Conservation (phyloP, 2,113 vertebrate species). For the Alethe diademata region DNA sequence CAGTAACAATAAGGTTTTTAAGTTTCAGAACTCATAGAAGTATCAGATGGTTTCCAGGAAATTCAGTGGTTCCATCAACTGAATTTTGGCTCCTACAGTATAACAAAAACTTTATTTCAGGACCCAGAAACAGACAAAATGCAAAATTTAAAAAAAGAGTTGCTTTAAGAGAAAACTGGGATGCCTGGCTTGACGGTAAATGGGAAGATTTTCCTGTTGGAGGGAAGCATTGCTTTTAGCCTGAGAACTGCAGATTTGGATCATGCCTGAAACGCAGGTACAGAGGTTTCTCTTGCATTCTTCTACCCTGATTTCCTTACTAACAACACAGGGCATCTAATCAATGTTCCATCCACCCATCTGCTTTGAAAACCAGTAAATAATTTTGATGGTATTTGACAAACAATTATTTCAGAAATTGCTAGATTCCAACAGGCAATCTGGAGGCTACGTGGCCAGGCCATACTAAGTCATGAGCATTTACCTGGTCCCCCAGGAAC, state of each 20-base stretch:
- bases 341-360: background rate
- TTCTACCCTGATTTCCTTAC: background rate
- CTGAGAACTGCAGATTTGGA: background rate
- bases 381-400: background rate
- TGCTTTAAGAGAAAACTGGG: background rate
- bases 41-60: background rate
- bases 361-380: background rate
- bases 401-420: background rate
- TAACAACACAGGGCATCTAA: background rate
- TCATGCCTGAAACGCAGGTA: background rate
- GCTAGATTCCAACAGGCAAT: background rate
- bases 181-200: background rate
- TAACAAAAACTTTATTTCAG: background rate
- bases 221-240: background rate
- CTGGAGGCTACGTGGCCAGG: background rate
- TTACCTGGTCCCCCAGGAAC: background rate
- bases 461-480: background rate
- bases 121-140: background rate
- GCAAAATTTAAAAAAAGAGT: background rate
- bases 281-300: background rate
- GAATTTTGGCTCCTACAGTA: background rate
- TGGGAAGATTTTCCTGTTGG: background rate
- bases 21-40: background rate
- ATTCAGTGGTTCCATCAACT: background rate
- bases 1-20: background rate